Percentiles rank a stretch among this genome's conserved stretches.
Conservation (phyloP, 1,140 invertebrate genomes). For the Diuraphis noxia region DNA sequence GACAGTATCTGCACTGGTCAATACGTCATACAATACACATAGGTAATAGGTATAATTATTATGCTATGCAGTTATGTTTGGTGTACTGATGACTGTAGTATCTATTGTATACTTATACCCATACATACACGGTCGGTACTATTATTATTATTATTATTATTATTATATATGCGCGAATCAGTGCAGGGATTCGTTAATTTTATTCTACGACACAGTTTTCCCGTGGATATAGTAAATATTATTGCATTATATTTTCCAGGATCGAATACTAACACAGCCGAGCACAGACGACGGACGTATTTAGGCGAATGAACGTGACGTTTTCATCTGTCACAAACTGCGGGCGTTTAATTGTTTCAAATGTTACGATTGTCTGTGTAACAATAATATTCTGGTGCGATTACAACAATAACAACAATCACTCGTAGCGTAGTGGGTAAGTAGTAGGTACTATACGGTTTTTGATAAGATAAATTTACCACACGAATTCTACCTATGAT, state of each 20-base stretch:
- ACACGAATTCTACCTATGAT: not conserved
- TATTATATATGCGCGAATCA: too few species aligned
- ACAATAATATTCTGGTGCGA: not conserved
- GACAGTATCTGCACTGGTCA: not conserved
- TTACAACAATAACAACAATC: not conserved
- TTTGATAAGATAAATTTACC: conserved; percentile 13
- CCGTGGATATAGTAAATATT: not conserved
- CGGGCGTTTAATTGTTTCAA: not conserved
- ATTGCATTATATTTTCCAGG: not conserved
- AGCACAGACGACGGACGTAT: not conserved
- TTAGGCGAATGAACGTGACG: not conserved
- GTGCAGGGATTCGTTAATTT: not conserved
- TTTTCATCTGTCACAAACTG: not conserved
- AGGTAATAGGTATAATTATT: too few species aligned
- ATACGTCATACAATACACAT: not conserved
- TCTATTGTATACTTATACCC: too few species aligned
- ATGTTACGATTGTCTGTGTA: not conserved
- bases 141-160: not conserved
- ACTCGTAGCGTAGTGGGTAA: not conserved
- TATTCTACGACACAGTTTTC: not conserved
- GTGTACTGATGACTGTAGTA: not conserved
- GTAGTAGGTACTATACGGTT: not conserved
- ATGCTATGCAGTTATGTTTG: not conserved
- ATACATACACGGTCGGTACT: too few species aligned
- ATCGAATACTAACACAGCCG: not conserved